phyloP scores from a whole-genome alignment of 2,888 invertebrate species.

The Rhagonycha lutea region DNA sequence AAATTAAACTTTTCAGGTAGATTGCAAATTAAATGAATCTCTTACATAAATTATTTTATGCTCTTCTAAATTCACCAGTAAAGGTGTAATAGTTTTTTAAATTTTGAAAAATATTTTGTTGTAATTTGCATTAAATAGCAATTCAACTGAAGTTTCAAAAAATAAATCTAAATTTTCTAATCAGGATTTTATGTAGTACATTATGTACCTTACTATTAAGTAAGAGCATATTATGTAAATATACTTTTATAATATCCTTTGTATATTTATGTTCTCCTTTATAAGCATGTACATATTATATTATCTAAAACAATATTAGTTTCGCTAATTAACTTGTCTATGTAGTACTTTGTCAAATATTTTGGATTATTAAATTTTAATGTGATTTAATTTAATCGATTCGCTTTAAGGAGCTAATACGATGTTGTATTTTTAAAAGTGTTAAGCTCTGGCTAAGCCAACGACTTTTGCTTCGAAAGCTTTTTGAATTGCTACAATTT shows the following conservation, averaged over 20 bases:
- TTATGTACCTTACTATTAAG: no score
- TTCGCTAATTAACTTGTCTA: not conserved
- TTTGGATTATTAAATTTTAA: no score
- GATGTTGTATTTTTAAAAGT: not conserved
- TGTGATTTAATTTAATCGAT: not conserved
- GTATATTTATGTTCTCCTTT: no score
- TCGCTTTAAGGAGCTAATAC: not conserved
- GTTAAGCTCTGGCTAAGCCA: not conserved
- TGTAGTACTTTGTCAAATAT: not conserved
- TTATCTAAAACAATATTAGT: no score
- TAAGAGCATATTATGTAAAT: no score
- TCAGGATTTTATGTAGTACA: not conserved
- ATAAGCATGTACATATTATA: no score
- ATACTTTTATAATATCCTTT: no score
- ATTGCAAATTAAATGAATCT: not conserved
- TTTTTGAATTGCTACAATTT: not conserved
- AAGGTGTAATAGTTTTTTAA: not conserved
- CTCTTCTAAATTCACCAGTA: not conserved
- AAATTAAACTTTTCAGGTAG: not conserved
- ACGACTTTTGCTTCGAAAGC: not conserved
- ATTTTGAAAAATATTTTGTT: not conserved
- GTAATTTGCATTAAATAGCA: not conserved
- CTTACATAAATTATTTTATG: not conserved
- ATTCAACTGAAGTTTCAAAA: not conserved
- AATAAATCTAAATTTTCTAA: not conserved